Evolutionary conservation across 2,113 vertebrate species (phyloP), one percentile per base, ranked within the genome.

Genomic region (Myodes glareolus): DNA sequence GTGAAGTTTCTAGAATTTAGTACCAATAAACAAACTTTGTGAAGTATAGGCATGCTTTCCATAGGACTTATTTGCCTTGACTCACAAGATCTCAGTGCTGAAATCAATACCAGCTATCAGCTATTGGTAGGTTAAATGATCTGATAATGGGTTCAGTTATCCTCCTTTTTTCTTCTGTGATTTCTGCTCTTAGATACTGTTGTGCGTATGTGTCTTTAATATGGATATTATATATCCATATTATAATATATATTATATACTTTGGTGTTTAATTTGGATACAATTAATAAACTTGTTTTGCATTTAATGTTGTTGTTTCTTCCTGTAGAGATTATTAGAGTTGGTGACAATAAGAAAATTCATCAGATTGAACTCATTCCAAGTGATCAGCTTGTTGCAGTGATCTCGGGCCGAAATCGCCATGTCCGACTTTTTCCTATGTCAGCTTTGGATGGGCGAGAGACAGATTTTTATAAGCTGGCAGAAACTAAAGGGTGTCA

Each of bases 271-370:
- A 92, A 73, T 81, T 88, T 52, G 8, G 50, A 61, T 85, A 45
- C 68, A 14, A 31, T 87, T 68, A 55, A 61, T 72, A 73, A 87
- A 94, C 91, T 55, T 42, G 72, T 76, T 93, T 91, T 92, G 21
- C 50, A 78, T 80, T 67, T 96, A 47, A 97, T 63, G 63, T 91
- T 78, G n/a, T 87, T 97, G n/a, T 87, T 97, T 97, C 88, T 95
- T 58, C 96, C 88, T 90, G 45, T 97, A 99, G 99, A 99, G 98
- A 99, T 99, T 89, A 99, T 99, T 96, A 99, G 99, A 72, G 99
- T 99, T 95, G 99, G 99, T 78, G 99, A 99, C 98, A 99, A 99
- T 95, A 99, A 99, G 98, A 99, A 99, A 98, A 99, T 99, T 88
- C 99, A 99, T 98, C 99, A 99, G 97, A 99, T 99, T 33, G 99